Evolutionary conservation across 2,888 invertebrate genomes (phyloP).

Genomic region (Drosophila lacicola): DNA sequence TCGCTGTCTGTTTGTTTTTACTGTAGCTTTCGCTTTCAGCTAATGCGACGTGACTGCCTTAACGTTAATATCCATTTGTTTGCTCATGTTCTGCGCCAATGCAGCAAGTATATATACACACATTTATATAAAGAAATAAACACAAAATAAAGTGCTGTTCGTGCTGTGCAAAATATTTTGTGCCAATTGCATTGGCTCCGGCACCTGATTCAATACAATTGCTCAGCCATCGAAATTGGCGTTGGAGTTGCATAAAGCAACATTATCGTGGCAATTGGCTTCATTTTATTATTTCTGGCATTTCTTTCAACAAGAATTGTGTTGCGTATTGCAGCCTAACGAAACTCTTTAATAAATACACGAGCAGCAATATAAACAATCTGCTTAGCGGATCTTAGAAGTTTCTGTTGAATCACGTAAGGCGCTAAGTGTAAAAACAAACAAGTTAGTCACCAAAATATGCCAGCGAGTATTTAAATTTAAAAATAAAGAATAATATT

Average conservation of each 20-base stretch:
- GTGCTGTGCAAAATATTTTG: conserved; percentile 52
- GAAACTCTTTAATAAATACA: conserved; percentile 2
- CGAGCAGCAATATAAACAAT: neutral
- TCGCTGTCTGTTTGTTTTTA: conserved; percentile 29
- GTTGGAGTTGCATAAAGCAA: conserved; percentile 41
- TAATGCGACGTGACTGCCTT: conserved; percentile 66
- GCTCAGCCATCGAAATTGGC: conserved; percentile 31
- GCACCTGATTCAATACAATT: conserved; percentile 16
- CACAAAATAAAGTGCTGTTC: conserved; percentile 32
- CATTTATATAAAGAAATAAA: neutral
- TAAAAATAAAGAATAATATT: conserved; percentile 1
- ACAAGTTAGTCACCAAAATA: conserved; percentile 22
- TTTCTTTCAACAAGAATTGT: conserved; percentile 40
- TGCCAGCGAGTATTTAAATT: conserved; percentile 18
- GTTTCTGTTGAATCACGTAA: conserved; percentile 17
- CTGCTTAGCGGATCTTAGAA: conserved; percentile 3
- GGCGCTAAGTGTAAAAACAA: conserved; percentile 2
- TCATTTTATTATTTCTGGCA: conserved; percentile 16
- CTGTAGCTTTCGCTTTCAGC: conserved; percentile 71
- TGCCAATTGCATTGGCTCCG: conserved; percentile 42
- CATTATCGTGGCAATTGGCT: conserved; percentile 19
- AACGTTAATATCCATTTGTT: conserved; percentile 52
- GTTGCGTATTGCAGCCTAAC: conserved; percentile 7
- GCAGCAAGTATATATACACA: conserved; percentile 30
- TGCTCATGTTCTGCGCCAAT: conserved; percentile 61